phyloP scores from a whole-genome alignment of 1,140 invertebrate species.

The Aphelinus certus region DNA sequence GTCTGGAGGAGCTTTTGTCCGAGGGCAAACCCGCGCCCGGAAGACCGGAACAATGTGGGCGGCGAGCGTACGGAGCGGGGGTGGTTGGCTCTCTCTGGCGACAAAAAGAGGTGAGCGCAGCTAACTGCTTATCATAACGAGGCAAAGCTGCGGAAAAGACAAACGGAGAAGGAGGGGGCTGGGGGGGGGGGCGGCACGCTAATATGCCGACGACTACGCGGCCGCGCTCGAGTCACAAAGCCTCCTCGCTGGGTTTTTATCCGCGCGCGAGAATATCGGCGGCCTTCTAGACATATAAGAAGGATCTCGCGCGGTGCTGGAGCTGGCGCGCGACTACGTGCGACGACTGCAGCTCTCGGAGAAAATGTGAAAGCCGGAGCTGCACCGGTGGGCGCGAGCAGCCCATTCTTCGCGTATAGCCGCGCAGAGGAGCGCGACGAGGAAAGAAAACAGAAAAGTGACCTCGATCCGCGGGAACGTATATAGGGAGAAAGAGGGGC shows the following conservation, averaged over 20 bases:
- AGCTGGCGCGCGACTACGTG: constrained; percentile 8
- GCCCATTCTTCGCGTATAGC: constrained; percentile 24
- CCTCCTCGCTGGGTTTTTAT: background rate
- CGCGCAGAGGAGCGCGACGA: constrained; percentile 30
- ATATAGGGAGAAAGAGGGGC: too few species aligned
- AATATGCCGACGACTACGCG: background rate
- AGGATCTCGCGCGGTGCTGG: too few species aligned
- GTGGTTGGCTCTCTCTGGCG: too few species aligned
- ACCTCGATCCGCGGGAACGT: constrained; percentile 45
- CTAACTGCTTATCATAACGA: constrained; percentile 14
- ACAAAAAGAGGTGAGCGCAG: background rate
- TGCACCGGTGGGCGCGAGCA: background rate
- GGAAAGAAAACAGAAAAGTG: constrained; percentile 48
- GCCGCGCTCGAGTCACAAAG: background rate
- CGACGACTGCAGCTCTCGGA: constrained; percentile 37
- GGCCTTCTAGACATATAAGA: too few species aligned
- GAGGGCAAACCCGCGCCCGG: too few species aligned
- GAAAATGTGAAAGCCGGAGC: constrained; percentile 55
- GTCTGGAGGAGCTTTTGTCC: constrained; percentile 3
- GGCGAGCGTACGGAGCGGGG: too few species aligned
- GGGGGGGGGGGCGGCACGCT: background rate
- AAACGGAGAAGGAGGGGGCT: constrained; percentile 1
- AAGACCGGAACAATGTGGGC: too few species aligned
- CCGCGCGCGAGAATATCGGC: constrained; percentile 12
- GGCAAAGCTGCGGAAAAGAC: background rate